Conservation (phyloP, 2,113 vertebrate species). For the Prolemur simus region DNA sequence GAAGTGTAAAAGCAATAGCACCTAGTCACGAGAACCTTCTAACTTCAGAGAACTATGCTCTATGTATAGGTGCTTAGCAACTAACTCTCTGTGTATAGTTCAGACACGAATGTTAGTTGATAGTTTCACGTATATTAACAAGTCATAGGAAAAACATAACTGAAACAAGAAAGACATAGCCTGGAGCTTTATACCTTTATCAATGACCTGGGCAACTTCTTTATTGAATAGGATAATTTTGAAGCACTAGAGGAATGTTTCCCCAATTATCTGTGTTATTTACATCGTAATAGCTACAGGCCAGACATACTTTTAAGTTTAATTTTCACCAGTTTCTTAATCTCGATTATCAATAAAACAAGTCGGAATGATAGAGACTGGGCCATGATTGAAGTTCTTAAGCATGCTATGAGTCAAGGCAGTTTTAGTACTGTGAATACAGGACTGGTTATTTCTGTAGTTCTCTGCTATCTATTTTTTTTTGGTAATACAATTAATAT, state of each 20-base stretch:
- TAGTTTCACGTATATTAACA: background rate
- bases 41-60: background rate
- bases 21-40: background rate
- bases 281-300: background rate
- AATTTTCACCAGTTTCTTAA: background rate
- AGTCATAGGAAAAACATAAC: background rate
- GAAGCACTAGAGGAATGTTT: background rate
- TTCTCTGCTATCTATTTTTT: background rate
- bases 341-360: background rate
- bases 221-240: background rate
- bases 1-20: background rate
- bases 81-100: background rate
- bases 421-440: background rate
- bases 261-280: background rate
- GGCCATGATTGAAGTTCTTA: background rate
- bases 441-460: background rate
- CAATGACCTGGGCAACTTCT: background rate
- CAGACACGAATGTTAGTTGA: background rate
- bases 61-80: background rate
- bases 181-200: background rate
- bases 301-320: background rate
- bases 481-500: background rate
- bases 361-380: background rate
- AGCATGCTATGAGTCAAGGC: background rate
- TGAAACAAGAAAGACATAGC: background rate